Evolutionary conservation across 2,797 vertebrate genomes (phyloP), one percentile per base, ranked within the genome.

Genomic region (Podarcis lilfordi): DNA sequence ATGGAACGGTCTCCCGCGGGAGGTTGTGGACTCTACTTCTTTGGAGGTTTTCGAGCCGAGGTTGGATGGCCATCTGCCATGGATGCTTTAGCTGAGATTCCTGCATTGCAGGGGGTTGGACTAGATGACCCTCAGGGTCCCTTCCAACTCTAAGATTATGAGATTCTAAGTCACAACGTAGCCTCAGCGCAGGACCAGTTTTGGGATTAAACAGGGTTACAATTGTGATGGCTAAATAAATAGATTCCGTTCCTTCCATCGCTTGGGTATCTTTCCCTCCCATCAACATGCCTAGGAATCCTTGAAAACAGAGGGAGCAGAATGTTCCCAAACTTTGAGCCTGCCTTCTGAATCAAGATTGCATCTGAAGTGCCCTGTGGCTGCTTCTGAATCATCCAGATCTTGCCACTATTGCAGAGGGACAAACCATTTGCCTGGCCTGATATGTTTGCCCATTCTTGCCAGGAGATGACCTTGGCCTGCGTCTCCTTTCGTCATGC

Each of bases 351-450:
- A 86, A 76, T 82, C 84, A 40, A 37, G 43, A 89, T 82, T 40
- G 72, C 61, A 32, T 80, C 84, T 40, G 27, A 81, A 76, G 71
- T 21, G 19, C 37, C 71, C 79, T 6, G 4, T 81, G 43, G 78
- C 84, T 69, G 43, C 61, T 82, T 86, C 84, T 89, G 84, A 86
- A 88, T 79, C 87, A 84, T 79, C 82, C 72, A 78, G 64, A 69
- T 84, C 40, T 83, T 59, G 84, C 43, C 27, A 55, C 8, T 59
- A 35, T 89, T 19, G 27, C 78, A 69, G 76, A 84, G 32, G 45
- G 75, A 88, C 72, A 21, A 35, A 21, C 82, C 25, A 15, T 80
- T 84, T n/a, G 25, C 72, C 25, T 68, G 83, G 80, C 23, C 69
- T 43, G 69, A 81, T 81, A 75, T 9, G 29, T 61, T 82, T 61